phyloP scores from a whole-genome alignment of 2,888 invertebrate species.

The Eilema caniola region DNA sequence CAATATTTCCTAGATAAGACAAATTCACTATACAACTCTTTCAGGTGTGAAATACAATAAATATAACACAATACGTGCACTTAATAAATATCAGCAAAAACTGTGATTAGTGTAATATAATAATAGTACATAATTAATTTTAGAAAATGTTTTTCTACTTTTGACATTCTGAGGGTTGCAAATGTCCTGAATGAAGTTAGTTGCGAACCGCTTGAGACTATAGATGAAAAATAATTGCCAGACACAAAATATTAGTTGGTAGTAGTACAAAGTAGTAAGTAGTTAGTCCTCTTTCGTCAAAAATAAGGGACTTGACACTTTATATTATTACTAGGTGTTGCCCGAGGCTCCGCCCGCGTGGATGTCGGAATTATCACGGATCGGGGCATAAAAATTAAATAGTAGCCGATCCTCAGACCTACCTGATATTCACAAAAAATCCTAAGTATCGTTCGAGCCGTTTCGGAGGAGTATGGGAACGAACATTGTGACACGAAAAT shows the following conservation, averaged over 20 bases:
- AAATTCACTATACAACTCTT: constrained; percentile 58
- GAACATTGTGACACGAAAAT: too few species aligned
- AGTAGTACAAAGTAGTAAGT: too few species aligned
- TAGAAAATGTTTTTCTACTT: constrained; percentile 70
- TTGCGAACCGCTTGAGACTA: constrained; percentile 16
- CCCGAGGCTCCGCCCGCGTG: too few species aligned
- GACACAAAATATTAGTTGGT: constrained; percentile 11
- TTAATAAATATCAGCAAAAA: constrained; percentile 67
- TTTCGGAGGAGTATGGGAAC: too few species aligned
- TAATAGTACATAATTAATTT: constrained; percentile 36
- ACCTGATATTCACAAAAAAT: too few species aligned
- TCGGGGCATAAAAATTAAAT: too few species aligned
- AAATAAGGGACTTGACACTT: neutral
- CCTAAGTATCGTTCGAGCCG: too few species aligned
- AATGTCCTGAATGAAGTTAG: constrained; percentile 65
- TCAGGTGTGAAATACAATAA: constrained; percentile 37
- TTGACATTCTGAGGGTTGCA: constrained; percentile 79
- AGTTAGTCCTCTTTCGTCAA: neutral
- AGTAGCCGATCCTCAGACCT: too few species aligned
- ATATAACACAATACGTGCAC: constrained; percentile 42
- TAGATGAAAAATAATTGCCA: constrained; percentile 38
- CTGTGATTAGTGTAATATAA: constrained; percentile 48
- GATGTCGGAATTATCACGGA: too few species aligned
- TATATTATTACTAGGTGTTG: too few species aligned
- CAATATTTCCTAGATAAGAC: constrained; percentile 63